Base-by-base conservation (phyloP, 2,113 vertebrate genomes). In the Myrmecobius fasciatus region DNA sequence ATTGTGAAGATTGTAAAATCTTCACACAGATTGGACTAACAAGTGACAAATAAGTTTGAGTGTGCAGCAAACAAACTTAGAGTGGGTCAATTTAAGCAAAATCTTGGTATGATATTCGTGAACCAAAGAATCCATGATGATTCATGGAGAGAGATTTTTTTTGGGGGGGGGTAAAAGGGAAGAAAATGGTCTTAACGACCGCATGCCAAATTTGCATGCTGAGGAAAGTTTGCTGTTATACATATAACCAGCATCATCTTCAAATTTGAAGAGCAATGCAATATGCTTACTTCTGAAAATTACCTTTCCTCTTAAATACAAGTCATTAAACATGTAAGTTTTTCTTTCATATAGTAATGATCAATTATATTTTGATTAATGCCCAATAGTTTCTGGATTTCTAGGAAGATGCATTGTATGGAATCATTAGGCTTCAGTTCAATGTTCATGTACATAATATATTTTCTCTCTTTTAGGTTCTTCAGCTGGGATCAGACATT, bases 401-500 rank as follows among this genome's bases (percentile, higher is more conserved):
- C 36, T 5, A 28, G 11, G 49, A 88, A 91, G 48, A 83, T 43
- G 43, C 20, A 43, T 83, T 43, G 67, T 93, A 93, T 28, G 2
- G 91, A 67, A 52, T 95, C n/a, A 43, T 31, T 0, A 49, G 20
- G 8, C 92, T 0, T 22, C 48, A 25, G n/a, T 8, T 31, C 20
- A 83, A 92, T 83, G 25, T 26, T 96, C 10, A 24, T 92, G 91
- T 93, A 10, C 26, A 53, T 75, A 83, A 83, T 92, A 5, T 7
- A 53, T 96, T 95, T 56, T 98, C 43, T 97, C 56, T 96, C n/a
- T 97, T 96, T 25, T 97, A 99, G 99, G 99, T 99, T 96, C 98
- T 99, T 93, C 99, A 99, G 98, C 98, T 99, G 88, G 99, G 99
- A 96, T 99, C 99, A 3, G 99, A 99, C 98, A 99, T 99, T 96